Conservation (phyloP, 35 echinoderm and acorn worm genomes). For the Ophioderma brevispina region DNA sequence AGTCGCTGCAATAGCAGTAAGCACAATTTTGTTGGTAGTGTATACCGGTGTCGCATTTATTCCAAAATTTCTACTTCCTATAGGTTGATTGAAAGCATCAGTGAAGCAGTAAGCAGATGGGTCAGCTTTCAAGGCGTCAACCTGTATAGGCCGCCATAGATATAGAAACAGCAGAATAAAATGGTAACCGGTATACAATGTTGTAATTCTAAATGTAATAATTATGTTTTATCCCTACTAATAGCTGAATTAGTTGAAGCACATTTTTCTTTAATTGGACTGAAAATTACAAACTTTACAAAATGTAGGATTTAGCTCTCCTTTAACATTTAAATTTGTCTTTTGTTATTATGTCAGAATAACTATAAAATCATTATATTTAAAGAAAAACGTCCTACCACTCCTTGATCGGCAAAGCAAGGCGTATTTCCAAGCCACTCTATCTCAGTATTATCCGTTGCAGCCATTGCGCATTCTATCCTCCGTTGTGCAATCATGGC, state of each 20-base stretch:
- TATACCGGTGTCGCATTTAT: slow-evolving; percentile 24
- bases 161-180: neutral
- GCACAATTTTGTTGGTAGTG: slow-evolving; percentile 38
- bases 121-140: neutral
- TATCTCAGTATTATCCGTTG: slow-evolving; percentile 39
- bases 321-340: too few species aligned
- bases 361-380: too few species aligned
- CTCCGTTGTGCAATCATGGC: slow-evolving; percentile 58
- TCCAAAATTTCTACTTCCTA: slow-evolving; percentile 42
- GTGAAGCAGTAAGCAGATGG: slow-evolving; percentile 66
- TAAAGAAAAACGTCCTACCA: neutral
- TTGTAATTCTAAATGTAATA: too few species aligned
- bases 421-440: slow-evolving; percentile 2
- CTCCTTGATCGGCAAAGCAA: neutral
- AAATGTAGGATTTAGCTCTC: too few species aligned
- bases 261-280: too few species aligned
- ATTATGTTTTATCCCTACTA: too few species aligned
- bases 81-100: slow-evolving; percentile 45
- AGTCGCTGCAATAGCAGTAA: slow-evolving; percentile 69
- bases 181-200: too few species aligned
- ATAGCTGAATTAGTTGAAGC: too few species aligned
- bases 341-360: too few species aligned
- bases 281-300: too few species aligned
- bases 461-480: slow-evolving; percentile 39
- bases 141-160: too few species aligned